These are phyloP conservation scores for Coracias cyanogaster DNA, from an alignment of 2,797 vertebrate species.

Conservation along the genomic window DNA sequence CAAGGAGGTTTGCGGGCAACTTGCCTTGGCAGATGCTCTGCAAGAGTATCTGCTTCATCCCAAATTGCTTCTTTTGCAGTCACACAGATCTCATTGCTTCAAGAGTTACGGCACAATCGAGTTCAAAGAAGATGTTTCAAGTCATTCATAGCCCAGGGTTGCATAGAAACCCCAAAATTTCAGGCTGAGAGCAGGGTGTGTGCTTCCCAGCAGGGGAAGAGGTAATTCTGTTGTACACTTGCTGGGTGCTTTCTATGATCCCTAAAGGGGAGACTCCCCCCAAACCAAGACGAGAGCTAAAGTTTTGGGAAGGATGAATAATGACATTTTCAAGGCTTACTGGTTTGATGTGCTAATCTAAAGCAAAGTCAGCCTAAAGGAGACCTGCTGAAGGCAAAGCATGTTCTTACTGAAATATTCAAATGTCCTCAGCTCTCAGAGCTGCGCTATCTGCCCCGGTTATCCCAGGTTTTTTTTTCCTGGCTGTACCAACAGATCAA, in stretches of 20 bases:
- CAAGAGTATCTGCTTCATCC: background rate
- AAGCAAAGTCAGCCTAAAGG: constrained; percentile 7
- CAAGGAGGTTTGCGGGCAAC: background rate
- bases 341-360: background rate
- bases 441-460: background rate
- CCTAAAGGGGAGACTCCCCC: background rate
- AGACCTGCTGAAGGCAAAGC: constrained; percentile 20
- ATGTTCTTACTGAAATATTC: background rate
- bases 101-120: background rate
- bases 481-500: accelerated
- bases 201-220: background rate
- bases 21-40: background rate
- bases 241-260: background rate
- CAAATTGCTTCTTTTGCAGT: background rate
- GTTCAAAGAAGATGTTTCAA: background rate
- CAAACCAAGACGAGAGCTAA: background rate
- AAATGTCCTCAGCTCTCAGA: background rate
- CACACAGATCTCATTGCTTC: background rate
- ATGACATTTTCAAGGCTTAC: background rate
- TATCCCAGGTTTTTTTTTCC: background rate
- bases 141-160: background rate
- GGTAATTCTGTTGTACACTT: background rate
- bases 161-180: background rate
- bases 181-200: background rate
- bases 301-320: background rate